Evolutionary conservation across 2,113 vertebrate genomes (phyloP), one percentile per base, ranked within the genome.

Genomic region (Gallinago paraguaiae): DNA sequence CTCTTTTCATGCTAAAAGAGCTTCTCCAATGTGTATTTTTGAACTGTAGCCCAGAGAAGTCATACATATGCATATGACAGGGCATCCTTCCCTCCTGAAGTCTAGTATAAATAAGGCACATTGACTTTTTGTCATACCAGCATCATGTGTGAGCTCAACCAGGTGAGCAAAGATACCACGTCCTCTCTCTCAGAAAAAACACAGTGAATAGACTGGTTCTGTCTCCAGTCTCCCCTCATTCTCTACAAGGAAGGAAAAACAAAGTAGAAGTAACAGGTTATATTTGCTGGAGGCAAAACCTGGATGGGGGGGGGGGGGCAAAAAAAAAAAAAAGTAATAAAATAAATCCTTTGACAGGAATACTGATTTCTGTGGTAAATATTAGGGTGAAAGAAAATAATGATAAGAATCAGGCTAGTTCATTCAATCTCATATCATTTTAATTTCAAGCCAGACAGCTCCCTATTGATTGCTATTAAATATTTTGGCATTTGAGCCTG

Each of bases 251-350:
- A 89, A 10, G 50, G 14, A 76, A 91, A 93, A 80, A 2, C 16
- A 24, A 90, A 69, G 27, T 17, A 4, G 1, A 85, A 86, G 28
- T 65, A 92, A 83, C 45, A 79, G 57, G 41, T 78, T 80, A 19
- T 19, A 59, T 11, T 46, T 0, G 1, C 25, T 54, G 15, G 17
- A 54, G 15, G 74, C 37, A 63, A 23, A 86, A 45, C 9, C 33
- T 0, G 1, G 65, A 71, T 3, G 8, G 33, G 14, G 6, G 11
- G 12, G 10, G 7, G 12, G 22, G 25, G 16, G 12, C 1, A 35
- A 75, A 77, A 68, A 57, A 57, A 33, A 61, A 71, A 67, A 43
- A 19, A 33, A 63, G 12, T 6, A 57, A 59, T 19, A 31, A 31
- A 31, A 20, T 13, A 59, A 81, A 22, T 41, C 25, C 35, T 63